These are phyloP conservation scores for Oncorhynchus keta DNA, from an alignment of 2,113 vertebrate species.

Conservation along the genomic window DNA sequence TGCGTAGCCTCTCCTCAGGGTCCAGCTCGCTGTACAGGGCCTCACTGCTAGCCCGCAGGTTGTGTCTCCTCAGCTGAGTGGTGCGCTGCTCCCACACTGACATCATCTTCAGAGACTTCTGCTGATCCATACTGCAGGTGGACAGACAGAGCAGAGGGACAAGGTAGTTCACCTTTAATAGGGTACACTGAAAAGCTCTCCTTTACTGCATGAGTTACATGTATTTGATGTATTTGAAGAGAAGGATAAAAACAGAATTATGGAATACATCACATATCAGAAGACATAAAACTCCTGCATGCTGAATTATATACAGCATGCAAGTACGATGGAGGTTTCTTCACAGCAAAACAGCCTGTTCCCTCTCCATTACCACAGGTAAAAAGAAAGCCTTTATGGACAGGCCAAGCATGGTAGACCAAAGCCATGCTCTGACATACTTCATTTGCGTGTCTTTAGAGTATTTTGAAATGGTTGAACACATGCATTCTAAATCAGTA, in stretches of 20 bases:
- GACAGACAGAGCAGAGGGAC: not conserved
- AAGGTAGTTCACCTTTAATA: too few species aligned
- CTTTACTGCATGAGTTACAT: not conserved
- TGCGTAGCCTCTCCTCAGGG: slow-evolving; percentile 80
- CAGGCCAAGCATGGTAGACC: slow-evolving; percentile 43
- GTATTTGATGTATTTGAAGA: not conserved
- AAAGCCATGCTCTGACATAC: slow-evolving; percentile 45
- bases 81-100: slow-evolving; percentile 95
- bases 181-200: too few species aligned
- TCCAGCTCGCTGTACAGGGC: slow-evolving; percentile 87
- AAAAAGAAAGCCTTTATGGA: slow-evolving; percentile 35
- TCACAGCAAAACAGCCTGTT: slow-evolving; percentile 4
- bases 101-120: slow-evolving; percentile 86
- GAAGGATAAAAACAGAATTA: not conserved
- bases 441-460: slow-evolving; percentile 7
- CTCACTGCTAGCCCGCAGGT: slow-evolving; percentile 86
- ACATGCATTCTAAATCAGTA: slow-evolving; percentile 30
- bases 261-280: not conserved
- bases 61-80: slow-evolving; percentile 88
- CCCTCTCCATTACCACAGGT: slow-evolving; percentile 19
- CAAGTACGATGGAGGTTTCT: slow-evolving; percentile 38
- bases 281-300: not conserved
- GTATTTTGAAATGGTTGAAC: slow-evolving; percentile 29
- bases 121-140: slow-evolving; percentile 84
- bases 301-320: slow-evolving; percentile 37